phyloP scores from a whole-genome alignment of 1,140 invertebrate genomes.

The Trachymyrmex septentrionalis region DNA sequence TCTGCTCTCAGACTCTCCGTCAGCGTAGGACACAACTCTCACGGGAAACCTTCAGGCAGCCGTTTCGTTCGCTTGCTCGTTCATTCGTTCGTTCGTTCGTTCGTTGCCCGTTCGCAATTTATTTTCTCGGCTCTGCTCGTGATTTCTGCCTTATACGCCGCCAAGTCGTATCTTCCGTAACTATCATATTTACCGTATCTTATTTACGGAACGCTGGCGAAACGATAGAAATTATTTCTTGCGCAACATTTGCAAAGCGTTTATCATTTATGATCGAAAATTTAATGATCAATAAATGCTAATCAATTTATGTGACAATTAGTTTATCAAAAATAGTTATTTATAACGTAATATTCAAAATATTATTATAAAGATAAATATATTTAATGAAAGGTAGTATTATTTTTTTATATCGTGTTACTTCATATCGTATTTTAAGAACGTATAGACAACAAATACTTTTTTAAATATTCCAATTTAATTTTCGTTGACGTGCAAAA shows the following conservation, averaged over 20 bases:
- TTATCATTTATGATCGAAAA: background rate
- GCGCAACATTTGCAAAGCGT: slow-evolving; percentile 1
- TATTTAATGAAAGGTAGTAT: background rate
- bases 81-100: slow-evolving; percentile 33
- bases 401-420: background rate
- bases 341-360: background rate
- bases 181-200: slow-evolving; percentile 55
- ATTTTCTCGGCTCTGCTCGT: slow-evolving; percentile 71
- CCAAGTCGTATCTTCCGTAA: slow-evolving; percentile 55
- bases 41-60: slow-evolving; percentile 41
- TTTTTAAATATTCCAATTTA: slow-evolving; percentile 14
- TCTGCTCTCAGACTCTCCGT: slow-evolving; percentile 18
- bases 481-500: background rate
- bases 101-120: slow-evolving; percentile 67
- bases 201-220: slow-evolving; percentile 17
- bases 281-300: background rate
- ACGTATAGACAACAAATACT: background rate
- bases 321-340: background rate
- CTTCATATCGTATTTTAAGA: background rate
- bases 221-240: slow-evolving; percentile 57
- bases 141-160: slow-evolving; percentile 66
- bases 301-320: background rate
- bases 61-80: slow-evolving; percentile 43
- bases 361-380: background rate
- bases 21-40: slow-evolving; percentile 43